Conservation (phyloP, 2,113 vertebrate genomes). For the Sterrhoptilus dennistouni region DNA sequence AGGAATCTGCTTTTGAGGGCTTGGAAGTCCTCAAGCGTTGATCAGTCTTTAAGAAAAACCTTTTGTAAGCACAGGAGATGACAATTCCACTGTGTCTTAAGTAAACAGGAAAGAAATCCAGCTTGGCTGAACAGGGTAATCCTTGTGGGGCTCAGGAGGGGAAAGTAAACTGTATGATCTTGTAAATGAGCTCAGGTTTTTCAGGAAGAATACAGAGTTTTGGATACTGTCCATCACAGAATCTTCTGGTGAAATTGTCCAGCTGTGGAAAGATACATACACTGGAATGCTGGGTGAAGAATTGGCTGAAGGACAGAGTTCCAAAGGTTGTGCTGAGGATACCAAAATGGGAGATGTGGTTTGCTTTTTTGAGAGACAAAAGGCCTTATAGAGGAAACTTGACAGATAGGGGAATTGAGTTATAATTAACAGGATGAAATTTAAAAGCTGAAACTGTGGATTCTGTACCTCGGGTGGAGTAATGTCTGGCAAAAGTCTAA, state of each 20-base stretch:
- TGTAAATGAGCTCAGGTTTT: neutral
- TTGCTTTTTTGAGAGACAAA: neutral
- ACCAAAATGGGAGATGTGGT: neutral
- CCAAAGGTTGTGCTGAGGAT: neutral
- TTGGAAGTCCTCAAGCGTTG: neutral
- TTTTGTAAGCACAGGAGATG: neutral
- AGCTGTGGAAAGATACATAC: neutral
- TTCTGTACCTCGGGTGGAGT: neutral
- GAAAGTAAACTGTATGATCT: neutral
- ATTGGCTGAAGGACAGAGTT: neutral
- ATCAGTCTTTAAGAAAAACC: neutral
- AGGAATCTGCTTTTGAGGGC: neutral
- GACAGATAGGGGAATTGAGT: neutral
- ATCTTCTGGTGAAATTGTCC: neutral
- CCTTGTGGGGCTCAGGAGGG: fast-evolving
- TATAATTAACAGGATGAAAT: neutral
- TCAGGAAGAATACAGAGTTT: neutral
- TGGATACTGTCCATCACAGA: neutral
- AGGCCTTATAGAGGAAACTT: neutral
- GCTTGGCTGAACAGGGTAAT: neutral
- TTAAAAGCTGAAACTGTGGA: neutral
- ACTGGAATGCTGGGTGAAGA: neutral
- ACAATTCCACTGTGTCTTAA: neutral
- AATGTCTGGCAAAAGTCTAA: neutral
- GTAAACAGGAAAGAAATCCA: neutral